Base-by-base conservation (phyloP, 2,888 invertebrate species). In the Cosmia pyralina region DNA sequence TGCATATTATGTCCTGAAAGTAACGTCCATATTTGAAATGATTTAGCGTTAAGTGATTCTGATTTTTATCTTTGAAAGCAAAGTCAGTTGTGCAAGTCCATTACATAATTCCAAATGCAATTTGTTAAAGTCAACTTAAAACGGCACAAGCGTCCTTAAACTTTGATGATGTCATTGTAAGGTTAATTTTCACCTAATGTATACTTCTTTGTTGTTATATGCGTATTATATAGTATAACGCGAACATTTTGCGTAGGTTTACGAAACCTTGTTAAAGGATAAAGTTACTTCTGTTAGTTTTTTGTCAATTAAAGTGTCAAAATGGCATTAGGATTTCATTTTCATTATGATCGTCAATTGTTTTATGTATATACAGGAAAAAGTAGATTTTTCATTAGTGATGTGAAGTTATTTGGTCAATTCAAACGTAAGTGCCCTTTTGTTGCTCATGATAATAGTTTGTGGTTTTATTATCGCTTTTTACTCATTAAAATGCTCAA, bases 401-500 rank as follows among this genome's bases (percentile, higher is more conserved):
- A 88, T 89, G 93, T 93, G 92, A 92, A 92, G 92, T 93, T 92
- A 90, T 92, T 93, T 92, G 90, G 95, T 96, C 95, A 95, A 96
- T 95, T 95, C 89, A 90, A 89, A 89, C 85, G 84, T 89, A 93
- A 93, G 92, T 94, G 94, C 89, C 93, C 93, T 93, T 94, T 92
- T 88, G 94, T 95, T 95, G 95, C 94, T 95, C 94, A 93, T 83
- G 86, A 86, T 79, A 88, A 89, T 88, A 89, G 85, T 92, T 87
- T 88, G 86, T 88, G 84, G 89, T 92, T 91, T 91, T 89, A 88
- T 87, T 86, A 88, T 90, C 87, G 90, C 89, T 91, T 92, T 90
- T 95, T 95, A 96, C 95, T 96, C 95, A 95, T 94, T 92, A 89
- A 90, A 95, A 96, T 96, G 96, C 96, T 96, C 96, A 96, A 95